Percentiles rank a stretch among this genome's conserved stretches.
Conservation (phyloP, 2,113 vertebrate genomes). For the Crotalus viridis region DNA sequence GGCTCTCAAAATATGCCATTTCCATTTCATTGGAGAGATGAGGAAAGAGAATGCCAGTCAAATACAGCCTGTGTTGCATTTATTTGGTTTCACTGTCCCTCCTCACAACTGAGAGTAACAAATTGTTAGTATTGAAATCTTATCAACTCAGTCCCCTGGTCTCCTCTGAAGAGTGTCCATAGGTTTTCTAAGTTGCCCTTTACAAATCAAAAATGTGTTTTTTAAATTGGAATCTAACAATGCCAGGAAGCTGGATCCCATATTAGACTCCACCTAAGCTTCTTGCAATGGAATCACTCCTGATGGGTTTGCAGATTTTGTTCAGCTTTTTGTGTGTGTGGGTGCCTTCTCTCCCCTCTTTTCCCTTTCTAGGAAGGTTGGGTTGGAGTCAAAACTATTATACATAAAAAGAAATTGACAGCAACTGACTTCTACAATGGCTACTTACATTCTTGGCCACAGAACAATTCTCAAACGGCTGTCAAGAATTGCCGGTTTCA, state of each 20-base stretch:
- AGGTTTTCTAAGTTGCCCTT: neutral
- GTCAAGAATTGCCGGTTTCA: constrained; percentile 73
- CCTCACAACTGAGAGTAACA: neutral
- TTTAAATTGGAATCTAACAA: neutral
- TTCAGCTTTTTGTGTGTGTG: neutral
- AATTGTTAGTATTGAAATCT: neutral
- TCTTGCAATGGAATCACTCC: neutral
- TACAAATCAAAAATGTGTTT: neutral
- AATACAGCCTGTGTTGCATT: neutral
- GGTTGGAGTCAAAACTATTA: constrained; percentile 81
- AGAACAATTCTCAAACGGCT: constrained; percentile 41
- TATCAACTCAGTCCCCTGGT: neutral
- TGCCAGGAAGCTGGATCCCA: neutral
- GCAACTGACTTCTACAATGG: constrained; percentile 94
- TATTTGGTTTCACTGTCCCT: neutral
- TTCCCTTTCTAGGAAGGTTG: constrained; percentile 80
- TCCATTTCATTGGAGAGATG: neutral
- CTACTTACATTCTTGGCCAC: constrained; percentile 83
- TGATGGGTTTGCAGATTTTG: neutral
- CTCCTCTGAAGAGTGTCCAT: neutral
- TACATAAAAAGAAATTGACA: constrained; percentile 84
- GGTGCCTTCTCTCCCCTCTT: neutral
- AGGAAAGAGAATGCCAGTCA: neutral
- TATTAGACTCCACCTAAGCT: neutral
- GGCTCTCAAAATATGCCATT: neutral